Conservation (phyloP, 2,888 invertebrate genomes). For the Linyphia triangularis region DNA sequence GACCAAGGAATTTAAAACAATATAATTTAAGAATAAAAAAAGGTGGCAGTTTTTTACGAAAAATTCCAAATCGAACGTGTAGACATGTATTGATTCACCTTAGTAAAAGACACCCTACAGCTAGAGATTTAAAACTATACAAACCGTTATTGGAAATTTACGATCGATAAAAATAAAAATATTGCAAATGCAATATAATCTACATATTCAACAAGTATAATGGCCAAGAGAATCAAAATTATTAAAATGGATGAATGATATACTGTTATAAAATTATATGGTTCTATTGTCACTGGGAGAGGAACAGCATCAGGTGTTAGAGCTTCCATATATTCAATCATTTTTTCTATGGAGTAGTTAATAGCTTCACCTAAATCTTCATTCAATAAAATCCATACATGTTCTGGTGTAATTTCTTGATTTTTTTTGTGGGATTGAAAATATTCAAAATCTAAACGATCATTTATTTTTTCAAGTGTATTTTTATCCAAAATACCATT, state of each 20-base stretch:
- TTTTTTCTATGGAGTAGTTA: not conserved
- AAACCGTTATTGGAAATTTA: not conserved
- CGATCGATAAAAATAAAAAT: not conserved
- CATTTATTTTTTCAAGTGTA: not conserved
- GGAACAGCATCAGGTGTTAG: not conserved
- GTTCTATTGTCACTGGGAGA: not conserved
- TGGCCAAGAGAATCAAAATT: not conserved
- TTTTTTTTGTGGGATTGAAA: not conserved
- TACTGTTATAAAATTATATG: not conserved
- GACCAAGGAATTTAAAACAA: too few species aligned
- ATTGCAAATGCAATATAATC: constrained; percentile 2
- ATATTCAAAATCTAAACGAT: constrained; percentile 18
- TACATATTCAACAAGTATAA: constrained; percentile 1
- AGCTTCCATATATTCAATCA: constrained; percentile 9
- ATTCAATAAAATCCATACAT: constrained; percentile 8
- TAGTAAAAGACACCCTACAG: constrained; percentile 10
- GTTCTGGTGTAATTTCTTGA: not conserved
- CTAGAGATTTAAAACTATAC: not conserved
- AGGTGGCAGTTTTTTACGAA: not conserved
- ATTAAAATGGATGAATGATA: not conserved
- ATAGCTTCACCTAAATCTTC: not conserved
- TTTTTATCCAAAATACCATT: not conserved
- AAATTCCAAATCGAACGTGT: constrained; percentile 22
- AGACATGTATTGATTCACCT: constrained; percentile 32
- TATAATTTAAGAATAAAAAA: not conserved